Percentiles rank a stretch among this genome's conserved stretches.
These are phyloP conservation scores for Chrysotoxum bicinctum DNA, from an alignment of 2,888 invertebrate genomes.

Conservation along the genomic window DNA sequence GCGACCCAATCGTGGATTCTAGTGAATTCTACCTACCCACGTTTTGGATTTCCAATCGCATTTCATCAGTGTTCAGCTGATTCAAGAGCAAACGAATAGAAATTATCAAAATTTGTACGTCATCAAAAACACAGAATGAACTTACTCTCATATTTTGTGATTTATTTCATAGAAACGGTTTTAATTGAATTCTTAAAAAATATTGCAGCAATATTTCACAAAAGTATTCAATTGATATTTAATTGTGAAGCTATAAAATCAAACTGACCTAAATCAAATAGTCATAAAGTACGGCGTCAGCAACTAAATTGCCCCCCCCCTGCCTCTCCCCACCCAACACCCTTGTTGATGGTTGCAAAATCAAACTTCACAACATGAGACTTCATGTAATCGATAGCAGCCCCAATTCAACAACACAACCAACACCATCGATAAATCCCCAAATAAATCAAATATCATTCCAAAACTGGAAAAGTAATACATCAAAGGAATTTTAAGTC, in stretches of 20 bases:
- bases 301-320: not conserved
- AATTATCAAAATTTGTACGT: no score
- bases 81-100: no score
- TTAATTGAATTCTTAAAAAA: conserved; percentile 20
- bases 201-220: conserved; percentile 14
- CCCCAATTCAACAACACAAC: conserved; percentile 33
- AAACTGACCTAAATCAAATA: conserved; percentile 29
- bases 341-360: not conserved
- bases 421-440: conserved; percentile 41
- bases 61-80: no score
- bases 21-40: no score
- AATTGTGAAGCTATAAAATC: conserved; percentile 11
- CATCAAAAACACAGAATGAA: not conserved
- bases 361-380: conserved; percentile 22
- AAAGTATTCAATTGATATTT: conserved; percentile 21
- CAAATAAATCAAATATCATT: conserved; percentile 68
- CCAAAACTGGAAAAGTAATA: conserved; percentile 59
- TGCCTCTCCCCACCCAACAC: not conserved
- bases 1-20: no score
- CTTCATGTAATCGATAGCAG: conserved; percentile 54
- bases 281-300: conserved; percentile 30
- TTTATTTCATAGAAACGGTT: conserved; percentile 2
- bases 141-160: not conserved
- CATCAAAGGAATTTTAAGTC: conserved; percentile 65
- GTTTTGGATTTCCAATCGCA: no score